Percentiles rank a stretch among this genome's conserved stretches.
Conservation (phyloP, 2,113 vertebrate species). For the Crotalus tigris region DNA sequence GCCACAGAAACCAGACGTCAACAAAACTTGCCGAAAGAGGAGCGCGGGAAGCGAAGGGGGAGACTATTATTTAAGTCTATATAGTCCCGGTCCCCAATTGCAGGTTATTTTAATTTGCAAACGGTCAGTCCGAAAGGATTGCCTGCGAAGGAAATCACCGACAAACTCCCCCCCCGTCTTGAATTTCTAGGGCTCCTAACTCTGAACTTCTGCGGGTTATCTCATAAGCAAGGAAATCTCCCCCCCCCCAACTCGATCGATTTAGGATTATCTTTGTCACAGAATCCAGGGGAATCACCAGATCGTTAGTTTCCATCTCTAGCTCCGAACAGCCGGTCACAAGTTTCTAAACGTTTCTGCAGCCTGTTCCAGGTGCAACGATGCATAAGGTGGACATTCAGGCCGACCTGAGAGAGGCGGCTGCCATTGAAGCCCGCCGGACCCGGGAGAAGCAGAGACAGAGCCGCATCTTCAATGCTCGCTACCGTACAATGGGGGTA, state of each 20-base stretch:
- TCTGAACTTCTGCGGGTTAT: background rate
- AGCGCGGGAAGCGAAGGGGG: background rate
- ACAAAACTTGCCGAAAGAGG: background rate
- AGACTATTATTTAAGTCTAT: background rate
- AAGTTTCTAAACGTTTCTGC: background rate
- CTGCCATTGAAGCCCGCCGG: constrained; percentile 67
- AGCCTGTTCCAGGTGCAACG: constrained; percentile 18
- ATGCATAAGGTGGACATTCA: constrained; percentile 73
- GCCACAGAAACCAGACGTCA: background rate
- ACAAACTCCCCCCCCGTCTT: background rate
- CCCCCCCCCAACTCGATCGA: background rate
- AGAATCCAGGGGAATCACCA: background rate
- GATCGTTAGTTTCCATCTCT: background rate
- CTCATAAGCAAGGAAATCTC: background rate
- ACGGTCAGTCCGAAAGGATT: background rate
- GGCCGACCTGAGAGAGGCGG: constrained; percentile 60
- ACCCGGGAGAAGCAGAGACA: constrained; percentile 72
- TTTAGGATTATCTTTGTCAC: background rate
- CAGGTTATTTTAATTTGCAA: background rate
- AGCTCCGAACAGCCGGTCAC: background rate
- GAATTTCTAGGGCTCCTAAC: background rate
- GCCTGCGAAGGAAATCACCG: background rate
- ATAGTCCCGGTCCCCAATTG: background rate
- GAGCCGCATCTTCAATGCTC: constrained; percentile 72
- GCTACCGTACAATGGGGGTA: constrained; percentile 73